These are phyloP conservation scores for Danio tinwini DNA, from an alignment of 2,797 vertebrate genomes.

Conservation along the genomic window DNA sequence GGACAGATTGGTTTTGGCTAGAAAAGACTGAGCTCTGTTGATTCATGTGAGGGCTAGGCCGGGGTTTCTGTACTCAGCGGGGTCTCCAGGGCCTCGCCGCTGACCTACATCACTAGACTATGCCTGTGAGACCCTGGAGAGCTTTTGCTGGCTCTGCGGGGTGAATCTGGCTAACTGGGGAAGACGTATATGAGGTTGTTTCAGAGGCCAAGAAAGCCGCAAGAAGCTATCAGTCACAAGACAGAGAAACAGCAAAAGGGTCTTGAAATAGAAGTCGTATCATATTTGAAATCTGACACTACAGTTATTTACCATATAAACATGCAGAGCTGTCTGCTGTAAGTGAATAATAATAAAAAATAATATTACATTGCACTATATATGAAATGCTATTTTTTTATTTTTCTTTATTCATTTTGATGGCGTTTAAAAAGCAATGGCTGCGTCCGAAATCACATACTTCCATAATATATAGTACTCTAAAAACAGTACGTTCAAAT, in stretches of 20 bases:
- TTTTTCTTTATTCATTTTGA: no score
- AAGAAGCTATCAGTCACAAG: not conserved
- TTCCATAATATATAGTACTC: no score
- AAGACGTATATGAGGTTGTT: conserved; percentile 5
- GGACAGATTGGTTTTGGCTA: conserved; percentile 34
- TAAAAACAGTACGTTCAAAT: no score
- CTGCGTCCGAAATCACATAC: no score
- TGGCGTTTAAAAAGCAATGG: no score
- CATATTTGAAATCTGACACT: not conserved
- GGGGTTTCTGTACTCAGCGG: conserved; percentile 23
- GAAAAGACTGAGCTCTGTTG: conserved; percentile 29
- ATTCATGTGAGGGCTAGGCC: conserved; percentile 37
- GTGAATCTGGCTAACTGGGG: conserved; percentile 1
- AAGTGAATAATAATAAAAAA: no score
- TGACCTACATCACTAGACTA: conserved; percentile 36
- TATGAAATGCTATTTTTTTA: no score
- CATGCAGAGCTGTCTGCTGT: not conserved
- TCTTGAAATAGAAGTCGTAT: not conserved
- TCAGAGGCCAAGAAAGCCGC: conserved; percentile 2
- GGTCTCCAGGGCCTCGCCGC: conserved; percentile 7
- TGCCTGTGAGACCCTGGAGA: conserved; percentile 34
- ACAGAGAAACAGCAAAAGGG: not conserved
- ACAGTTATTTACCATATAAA: not conserved
- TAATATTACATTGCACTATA: no score
- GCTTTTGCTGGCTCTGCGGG: conserved; percentile 23